These are phyloP conservation scores for Tridacna crocea DNA, from an alignment of 2,888 invertebrate species.

Conservation along the genomic window DNA sequence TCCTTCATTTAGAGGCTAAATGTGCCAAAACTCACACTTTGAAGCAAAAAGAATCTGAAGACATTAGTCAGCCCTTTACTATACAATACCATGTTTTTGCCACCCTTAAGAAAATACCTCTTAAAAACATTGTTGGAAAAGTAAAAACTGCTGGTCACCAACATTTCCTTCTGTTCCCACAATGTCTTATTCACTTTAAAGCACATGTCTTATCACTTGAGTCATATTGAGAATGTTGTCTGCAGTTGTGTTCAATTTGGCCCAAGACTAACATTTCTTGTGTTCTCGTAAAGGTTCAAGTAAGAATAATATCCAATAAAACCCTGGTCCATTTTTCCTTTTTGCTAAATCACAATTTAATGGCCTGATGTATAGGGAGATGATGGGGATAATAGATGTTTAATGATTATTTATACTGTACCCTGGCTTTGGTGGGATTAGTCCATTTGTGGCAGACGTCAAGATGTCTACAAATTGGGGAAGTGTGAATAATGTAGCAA, in stretches of 20 bases:
- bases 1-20: no score
- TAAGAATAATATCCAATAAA: background rate
- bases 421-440: constrained; percentile 21
- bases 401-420: constrained; percentile 34
- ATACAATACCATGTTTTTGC: background rate
- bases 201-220: background rate
- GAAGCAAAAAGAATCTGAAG: no score
- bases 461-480: background rate
- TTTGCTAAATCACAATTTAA: constrained; percentile 16
- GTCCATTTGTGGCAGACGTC: constrained; percentile 16
- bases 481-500: no score
- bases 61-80: background rate
- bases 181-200: background rate
- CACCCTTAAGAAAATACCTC: background rate
- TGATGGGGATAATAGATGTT: constrained; percentile 27
- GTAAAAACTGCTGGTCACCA: background rate
- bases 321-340: background rate
- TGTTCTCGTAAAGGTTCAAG: background rate
- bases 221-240: background rate
- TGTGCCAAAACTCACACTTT: no score
- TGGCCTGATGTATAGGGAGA: constrained; percentile 34
- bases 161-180: background rate
- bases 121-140: background rate
- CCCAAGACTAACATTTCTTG: no score
- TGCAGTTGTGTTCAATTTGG: background rate